A percentile compares a stretch with the other conserved stretches of the same genome.
Evolutionary conservation across 2,888 invertebrate genomes (phyloP).

Genomic region (Perdita meconis): DNA sequence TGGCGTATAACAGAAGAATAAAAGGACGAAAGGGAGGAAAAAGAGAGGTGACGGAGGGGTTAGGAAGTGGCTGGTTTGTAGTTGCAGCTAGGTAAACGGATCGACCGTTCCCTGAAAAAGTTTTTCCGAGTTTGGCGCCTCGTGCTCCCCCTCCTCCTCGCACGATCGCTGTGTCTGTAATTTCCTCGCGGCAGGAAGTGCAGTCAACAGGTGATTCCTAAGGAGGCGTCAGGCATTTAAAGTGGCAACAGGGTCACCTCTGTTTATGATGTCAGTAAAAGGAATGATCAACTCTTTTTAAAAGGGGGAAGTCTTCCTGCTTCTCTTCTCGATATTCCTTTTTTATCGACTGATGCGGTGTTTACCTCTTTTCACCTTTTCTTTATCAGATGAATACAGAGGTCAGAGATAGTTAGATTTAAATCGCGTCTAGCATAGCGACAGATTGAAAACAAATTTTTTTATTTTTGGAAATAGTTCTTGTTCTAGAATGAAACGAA

Average conservation of each 20-base stretch:
- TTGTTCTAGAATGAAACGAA: too few species aligned
- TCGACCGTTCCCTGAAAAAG: constrained; percentile 65
- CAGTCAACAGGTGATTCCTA: constrained; percentile 73
- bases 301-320: not conserved
- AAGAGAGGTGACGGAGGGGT: constrained; percentile 10
- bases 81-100: constrained; percentile 59
- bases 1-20: too few species aligned
- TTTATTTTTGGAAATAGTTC: too few species aligned
- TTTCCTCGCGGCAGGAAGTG: constrained; percentile 68
- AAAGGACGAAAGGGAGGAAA: not conserved
- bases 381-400: too few species aligned
- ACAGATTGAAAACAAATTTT: too few species aligned
- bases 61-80: constrained; percentile 33
- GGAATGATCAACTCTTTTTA: constrained; percentile 16
- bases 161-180: constrained; percentile 62
- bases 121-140: constrained; percentile 50
- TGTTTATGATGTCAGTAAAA: constrained; percentile 42
- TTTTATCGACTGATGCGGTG: not conserved
- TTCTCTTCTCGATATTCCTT: not conserved
- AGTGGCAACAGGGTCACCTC: constrained; percentile 53
- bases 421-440: too few species aligned
- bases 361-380: not conserved
- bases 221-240: constrained; percentile 60
- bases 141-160: constrained; percentile 25
- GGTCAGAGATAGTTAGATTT: too few species aligned